These are phyloP conservation scores for Petrocephalus schoutedeni DNA, from an alignment of 2,797 vertebrate genomes.

Conservation along the genomic window DNA sequence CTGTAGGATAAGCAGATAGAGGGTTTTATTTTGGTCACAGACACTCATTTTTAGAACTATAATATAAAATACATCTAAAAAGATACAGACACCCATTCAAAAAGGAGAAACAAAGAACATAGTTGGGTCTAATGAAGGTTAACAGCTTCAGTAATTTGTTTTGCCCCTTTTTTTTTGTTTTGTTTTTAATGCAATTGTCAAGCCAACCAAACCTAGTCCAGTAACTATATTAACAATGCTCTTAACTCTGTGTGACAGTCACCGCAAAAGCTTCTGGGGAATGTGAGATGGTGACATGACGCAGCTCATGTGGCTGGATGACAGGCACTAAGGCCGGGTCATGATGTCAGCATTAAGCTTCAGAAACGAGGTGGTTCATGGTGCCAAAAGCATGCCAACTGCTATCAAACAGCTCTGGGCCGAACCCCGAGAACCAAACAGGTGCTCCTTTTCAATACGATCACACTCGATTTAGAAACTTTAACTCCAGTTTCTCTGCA, in stretches of 20 bases:
- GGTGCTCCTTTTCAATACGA: conserved; percentile 5
- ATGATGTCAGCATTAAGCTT: neutral
- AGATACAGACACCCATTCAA: neutral
- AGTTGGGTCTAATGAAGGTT: neutral
- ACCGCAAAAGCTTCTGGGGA: neutral
- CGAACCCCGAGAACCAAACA: neutral
- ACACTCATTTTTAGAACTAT: neutral
- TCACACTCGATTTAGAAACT: neutral
- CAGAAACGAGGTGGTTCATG: too few relatives aligned
- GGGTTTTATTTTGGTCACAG: neutral
- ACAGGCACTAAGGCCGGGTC: neutral
- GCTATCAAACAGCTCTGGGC: neutral
- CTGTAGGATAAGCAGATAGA: neutral
- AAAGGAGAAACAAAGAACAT: neutral
- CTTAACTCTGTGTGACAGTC: neutral
- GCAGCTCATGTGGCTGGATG: neutral
- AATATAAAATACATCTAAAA: neutral
- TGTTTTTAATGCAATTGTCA: neutral
- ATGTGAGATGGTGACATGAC: neutral
- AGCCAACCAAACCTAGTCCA: neutral
- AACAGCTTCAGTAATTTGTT: neutral
- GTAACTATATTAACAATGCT: neutral
- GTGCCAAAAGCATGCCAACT: neutral
- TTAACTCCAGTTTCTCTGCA: neutral
- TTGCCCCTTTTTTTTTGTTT: neutral